Evolutionary conservation across 2,888 invertebrate genomes (phyloP).

Genomic region (Diaperis boleti): DNA sequence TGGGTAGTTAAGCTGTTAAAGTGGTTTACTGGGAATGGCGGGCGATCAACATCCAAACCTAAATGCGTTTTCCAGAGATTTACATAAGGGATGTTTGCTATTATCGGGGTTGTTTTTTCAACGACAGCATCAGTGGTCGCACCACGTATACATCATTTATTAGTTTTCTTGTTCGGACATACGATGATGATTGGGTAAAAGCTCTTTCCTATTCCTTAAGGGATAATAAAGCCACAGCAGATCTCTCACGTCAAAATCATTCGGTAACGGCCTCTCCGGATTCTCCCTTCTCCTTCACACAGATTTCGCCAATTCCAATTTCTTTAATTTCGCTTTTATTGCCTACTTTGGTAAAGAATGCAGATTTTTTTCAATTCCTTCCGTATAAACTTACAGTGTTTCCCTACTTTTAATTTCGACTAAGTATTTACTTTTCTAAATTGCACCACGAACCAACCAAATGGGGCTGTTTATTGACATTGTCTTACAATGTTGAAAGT

Average conservation of each 20-base stretch:
- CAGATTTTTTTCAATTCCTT: too few relatives aligned
- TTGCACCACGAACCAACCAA: too few relatives aligned
- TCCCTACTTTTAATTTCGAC: background rate
- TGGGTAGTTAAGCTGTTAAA: too few relatives aligned
- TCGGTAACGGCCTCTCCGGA: slow-evolving; percentile 19
- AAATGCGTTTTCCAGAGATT: too few relatives aligned
- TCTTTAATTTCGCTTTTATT: slow-evolving; percentile 23
- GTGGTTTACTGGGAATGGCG: too few relatives aligned
- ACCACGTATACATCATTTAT: slow-evolving; percentile 21
- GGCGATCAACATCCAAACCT: too few relatives aligned
- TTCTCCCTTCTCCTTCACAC: slow-evolving; percentile 21
- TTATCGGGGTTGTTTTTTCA: slow-evolving; percentile 8
- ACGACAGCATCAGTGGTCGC: background rate
- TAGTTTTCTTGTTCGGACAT: slow-evolving; percentile 19
- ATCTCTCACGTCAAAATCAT: slow-evolving; percentile 29
- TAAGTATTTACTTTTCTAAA: too few relatives aligned
- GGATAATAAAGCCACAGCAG: slow-evolving; percentile 29
- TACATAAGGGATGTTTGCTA: slow-evolving; percentile 12
- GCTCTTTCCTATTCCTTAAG: slow-evolving; percentile 27
- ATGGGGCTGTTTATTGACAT: too few relatives aligned
- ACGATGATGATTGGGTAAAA: slow-evolving; percentile 28
- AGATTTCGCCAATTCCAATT: slow-evolving; percentile 12
- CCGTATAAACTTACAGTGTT: too few relatives aligned
- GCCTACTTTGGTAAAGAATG: background rate
- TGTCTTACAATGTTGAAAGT: too few relatives aligned